Percentiles rank a stretch among this genome's conserved stretches.
Evolutionary conservation across 2,797 vertebrate species (phyloP).

Genomic region (Eulemur albifrons): DNA sequence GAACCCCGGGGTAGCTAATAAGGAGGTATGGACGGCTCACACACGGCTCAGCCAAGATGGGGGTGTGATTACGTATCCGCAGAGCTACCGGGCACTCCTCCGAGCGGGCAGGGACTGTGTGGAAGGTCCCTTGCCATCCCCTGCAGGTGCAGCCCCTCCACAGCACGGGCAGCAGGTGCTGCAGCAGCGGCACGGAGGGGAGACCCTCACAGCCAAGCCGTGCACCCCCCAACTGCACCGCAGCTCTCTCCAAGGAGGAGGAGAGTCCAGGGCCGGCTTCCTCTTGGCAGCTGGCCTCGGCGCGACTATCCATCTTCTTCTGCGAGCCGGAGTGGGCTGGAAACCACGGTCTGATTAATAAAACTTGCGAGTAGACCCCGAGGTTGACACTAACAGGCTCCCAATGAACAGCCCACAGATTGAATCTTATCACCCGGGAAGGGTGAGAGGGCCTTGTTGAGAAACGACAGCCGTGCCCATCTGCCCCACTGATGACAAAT

Average conservation of each 20-base stretch:
- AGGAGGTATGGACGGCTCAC: fast-evolving
- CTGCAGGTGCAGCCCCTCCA: fast-evolving
- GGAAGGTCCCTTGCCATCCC: not conserved
- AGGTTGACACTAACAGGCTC: not conserved
- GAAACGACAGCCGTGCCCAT: constrained; percentile 16
- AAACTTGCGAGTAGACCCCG: not conserved
- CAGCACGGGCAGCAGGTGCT: not conserved
- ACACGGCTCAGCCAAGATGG: fast-evolving
- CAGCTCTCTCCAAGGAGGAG: not conserved
- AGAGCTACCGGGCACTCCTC: not conserved
- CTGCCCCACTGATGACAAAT: constrained; percentile 69
- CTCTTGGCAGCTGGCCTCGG: not conserved
- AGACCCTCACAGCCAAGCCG: fast-evolving
- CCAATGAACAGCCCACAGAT: constrained; percentile 3
- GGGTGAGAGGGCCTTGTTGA: not conserved
- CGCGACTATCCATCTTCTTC: not conserved
- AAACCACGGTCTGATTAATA: constrained; percentile 40
- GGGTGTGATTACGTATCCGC: fast-evolving
- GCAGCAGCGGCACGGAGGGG: fast-evolving
- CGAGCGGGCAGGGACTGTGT: fast-evolving
- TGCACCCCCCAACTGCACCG: no score
- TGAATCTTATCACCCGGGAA: constrained; percentile 11
- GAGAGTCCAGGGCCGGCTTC: not conserved
- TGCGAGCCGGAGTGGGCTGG: not conserved
- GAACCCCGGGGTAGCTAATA: fast-evolving